Percentiles rank a stretch among this genome's conserved stretches.
These are phyloP conservation scores for Alloscopus bannaensis DNA, from an alignment of 2,888 invertebrate genomes.

Conservation along the genomic window DNA sequence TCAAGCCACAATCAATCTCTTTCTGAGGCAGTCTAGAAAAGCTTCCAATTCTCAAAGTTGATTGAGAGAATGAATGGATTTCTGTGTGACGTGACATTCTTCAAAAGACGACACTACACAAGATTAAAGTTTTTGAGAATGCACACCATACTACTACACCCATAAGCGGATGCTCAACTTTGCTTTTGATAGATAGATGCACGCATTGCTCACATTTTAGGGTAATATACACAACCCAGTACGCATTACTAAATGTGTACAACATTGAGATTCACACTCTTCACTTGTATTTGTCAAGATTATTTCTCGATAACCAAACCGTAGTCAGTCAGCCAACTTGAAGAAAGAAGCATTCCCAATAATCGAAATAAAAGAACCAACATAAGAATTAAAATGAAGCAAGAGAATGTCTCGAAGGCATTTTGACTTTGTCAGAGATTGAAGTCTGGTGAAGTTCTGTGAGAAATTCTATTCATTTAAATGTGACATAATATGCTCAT, in stretches of 20 bases:
- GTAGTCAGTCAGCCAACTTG: no score
- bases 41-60: neutral
- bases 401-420: neutral
- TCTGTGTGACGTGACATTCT: conserved; percentile 8
- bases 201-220: neutral
- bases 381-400: no score
- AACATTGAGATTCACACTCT: no score
- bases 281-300: no score
- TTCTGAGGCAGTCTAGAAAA: conserved; percentile 15
- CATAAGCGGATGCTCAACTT: neutral
- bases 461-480: neutral
- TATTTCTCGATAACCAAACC: no score
- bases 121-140: conserved; percentile 21
- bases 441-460: no score
- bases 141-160: conserved; percentile 3
- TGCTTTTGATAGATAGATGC: neutral
- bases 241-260: no score
- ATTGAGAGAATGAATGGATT: conserved; percentile 23
- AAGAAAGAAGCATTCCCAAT: no score
- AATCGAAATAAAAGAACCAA: no score
- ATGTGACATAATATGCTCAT: neutral
- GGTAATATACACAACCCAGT: no score
- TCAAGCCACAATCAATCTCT: conserved; percentile 11
- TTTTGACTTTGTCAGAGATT: conserved; percentile 1
- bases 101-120: neutral